phyloP scores from a whole-genome alignment of 2,797 vertebrate species.

The Helostoma temminkii region DNA sequence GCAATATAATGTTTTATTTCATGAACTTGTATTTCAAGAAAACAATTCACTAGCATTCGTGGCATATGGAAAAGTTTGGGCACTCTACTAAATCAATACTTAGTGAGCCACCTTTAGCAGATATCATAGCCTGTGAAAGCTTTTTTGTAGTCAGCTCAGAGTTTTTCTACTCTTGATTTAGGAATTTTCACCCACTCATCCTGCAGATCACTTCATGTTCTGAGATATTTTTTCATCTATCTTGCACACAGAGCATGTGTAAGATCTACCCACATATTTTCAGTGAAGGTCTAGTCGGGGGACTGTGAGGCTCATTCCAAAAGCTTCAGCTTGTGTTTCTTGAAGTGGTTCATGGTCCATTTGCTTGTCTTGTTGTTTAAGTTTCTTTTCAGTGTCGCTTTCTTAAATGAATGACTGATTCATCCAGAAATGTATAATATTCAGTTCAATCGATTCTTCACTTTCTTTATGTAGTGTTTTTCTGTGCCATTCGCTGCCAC shows the following conservation, averaged over 20 bases:
- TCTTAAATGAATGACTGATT: background rate
- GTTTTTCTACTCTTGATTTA: background rate
- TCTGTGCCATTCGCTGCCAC: background rate
- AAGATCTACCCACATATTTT: constrained; percentile 2
- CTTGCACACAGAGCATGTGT: background rate
- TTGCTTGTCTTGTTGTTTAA: background rate
- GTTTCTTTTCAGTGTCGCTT: background rate
- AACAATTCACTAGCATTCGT: no score
- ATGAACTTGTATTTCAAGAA: no score
- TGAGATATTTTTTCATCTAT: background rate
- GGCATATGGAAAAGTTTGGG: background rate
- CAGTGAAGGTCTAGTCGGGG: background rate
- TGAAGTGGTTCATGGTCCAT: background rate
- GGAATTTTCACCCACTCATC: background rate
- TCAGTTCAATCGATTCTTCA: background rate
- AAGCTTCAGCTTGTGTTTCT: background rate
- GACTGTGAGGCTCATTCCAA: background rate
- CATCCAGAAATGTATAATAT: background rate
- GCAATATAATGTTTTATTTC: background rate
- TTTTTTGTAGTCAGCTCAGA: background rate
- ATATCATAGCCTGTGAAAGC: background rate
- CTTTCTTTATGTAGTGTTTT: background rate
- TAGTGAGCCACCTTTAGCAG: background rate
- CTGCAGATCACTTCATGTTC: background rate
- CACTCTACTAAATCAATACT: background rate